Base-by-base conservation (phyloP, 2,113 vertebrate genomes). In the Cryptomyrus ogoouensis region DNA sequence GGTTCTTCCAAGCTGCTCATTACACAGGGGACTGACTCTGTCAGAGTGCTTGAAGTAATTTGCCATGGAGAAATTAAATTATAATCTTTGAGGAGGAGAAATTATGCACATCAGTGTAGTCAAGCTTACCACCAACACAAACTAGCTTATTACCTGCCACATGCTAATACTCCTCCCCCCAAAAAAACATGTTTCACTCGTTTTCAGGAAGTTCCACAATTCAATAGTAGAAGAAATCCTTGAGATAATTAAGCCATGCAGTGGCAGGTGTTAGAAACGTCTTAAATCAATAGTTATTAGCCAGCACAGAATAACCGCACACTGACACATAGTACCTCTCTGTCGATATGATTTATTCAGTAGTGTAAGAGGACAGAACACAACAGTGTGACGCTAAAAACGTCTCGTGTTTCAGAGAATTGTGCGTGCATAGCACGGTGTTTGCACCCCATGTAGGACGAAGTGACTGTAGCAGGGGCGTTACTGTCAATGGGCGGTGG, bases 31-130 rank as follows among this genome's bases (percentile, higher is more conserved):
- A 47, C 47, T 49, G 44, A 88, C 88, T 77, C 58, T 49, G 88
- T 49, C 24, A 58, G 88, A 50, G 58, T 27, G 15, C 88, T 49
- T 88, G 12, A 88, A 88, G 88, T 47, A 46, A 88, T 88, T 88
- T 49, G 62, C 58, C 88, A 27, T 35, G 44, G 44, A 74, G 12
- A 88, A 56, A 89, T 89, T 89, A 42, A 80, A 80, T 89, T 53
- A 83, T 19, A 44, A 50, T 83, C 74, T 56, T n/a, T 83, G 74
- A 89, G 74, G 50, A 44, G 49, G 74, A 83, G 21, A 46, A 53
- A 83, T 56, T 53, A 44, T 52, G 17, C 88, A 89, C 47, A 53
- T 80, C 47, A 56, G 31, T 80, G 49, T 83, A 53, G 44, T 70
- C 35, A 31, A 39, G 15, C 66, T n/a, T n/a, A 46, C 70, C 88